Base-by-base conservation (phyloP, 2,888 invertebrate genomes). In the Balanococcus diminutus region DNA sequence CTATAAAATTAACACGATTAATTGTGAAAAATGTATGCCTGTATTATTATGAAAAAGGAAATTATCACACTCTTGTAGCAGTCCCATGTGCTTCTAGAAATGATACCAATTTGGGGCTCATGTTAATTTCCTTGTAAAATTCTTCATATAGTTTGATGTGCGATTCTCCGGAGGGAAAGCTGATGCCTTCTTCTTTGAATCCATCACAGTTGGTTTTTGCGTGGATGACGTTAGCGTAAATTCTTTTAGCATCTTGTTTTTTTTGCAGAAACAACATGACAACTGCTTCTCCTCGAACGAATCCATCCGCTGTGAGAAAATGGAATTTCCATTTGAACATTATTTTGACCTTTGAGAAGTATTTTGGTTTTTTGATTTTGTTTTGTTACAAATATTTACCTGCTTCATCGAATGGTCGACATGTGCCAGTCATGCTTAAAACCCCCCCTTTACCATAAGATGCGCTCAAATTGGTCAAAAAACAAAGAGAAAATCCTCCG, bases 361-460 rank as follows among this genome's bases (percentile, higher is more conserved):
- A n/a, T 6, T 8, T 67, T n/a, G n/a, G 19, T 67, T 67, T 19
- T 2, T 11, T 67, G 14, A n/a, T 1, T 67, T 16, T 1, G 14
- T 67, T 9, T 67, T n/a, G n/a, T 67, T 67, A 67, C 9, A 67
- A n/a, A 1, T 16, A 0, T 36, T 94, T 92, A 22, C 94, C 96
- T 83, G 92, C 92, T 87, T 93, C 93, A 90, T 99, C 98, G 89
- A 99, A 98, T 67, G 95, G 94, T 89, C 96, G 96, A 90, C 98
- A 98, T 81, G 92, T 92, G 0, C 98, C 98, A 87, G 97, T 95
- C 0, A 92, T 91, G 1, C 97, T 95, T 4, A 98, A 90, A 89
- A 95, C 95, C 86, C 92, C 92, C 39, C 94, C 90, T 84, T 92
- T 91, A 87, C 91, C 90, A 90, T 98, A 98, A 91, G 98, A 97